Percentiles rank a stretch among this genome's conserved stretches.
Conservation (phyloP, 2,888 invertebrate genomes). For the Trissolcus brochymenae region DNA sequence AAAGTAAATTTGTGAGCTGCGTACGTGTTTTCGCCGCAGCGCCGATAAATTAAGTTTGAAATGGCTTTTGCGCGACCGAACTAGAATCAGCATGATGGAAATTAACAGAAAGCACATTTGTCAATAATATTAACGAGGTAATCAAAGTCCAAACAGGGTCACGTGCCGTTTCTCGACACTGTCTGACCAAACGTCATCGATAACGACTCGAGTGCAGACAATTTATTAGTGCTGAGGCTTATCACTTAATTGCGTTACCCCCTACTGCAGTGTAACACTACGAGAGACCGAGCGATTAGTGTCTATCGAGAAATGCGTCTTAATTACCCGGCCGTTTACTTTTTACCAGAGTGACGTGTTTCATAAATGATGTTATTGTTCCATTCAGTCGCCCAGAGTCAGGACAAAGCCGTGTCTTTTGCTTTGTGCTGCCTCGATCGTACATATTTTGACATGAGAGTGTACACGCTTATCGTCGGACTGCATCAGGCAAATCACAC, state of each 20-base stretch:
- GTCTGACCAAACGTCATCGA: slow-evolving; percentile 58
- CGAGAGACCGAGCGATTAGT: slow-evolving; percentile 64
- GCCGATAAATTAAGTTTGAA: slow-evolving; percentile 23
- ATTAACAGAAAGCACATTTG: slow-evolving; percentile 56
- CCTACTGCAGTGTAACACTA: slow-evolving; percentile 69
- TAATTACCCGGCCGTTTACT: slow-evolving; percentile 35
- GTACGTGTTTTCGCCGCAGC: not conserved
- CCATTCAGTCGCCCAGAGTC: not conserved
- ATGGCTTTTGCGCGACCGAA: slow-evolving; percentile 28
- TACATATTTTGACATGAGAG: slow-evolving; percentile 20
- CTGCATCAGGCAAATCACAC: slow-evolving; percentile 14
- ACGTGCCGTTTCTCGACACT: slow-evolving; percentile 57
- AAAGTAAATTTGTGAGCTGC: slow-evolving; percentile 8
- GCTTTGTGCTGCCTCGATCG: slow-evolving; percentile 1
- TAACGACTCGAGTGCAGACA: slow-evolving; percentile 53
- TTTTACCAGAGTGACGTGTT: slow-evolving; percentile 25
- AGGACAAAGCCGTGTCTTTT: slow-evolving; percentile 31
- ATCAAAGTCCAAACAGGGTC: slow-evolving; percentile 61
- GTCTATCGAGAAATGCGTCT: slow-evolving; percentile 44
- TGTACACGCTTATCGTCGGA: slow-evolving; percentile 10
- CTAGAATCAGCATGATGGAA: slow-evolving; percentile 54
- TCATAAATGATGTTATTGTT: slow-evolving; percentile 43
- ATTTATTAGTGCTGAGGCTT: slow-evolving; percentile 56
- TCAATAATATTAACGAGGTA: slow-evolving; percentile 55
- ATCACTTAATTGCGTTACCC: slow-evolving; percentile 71